Percentiles rank a stretch among this genome's conserved stretches.
These are phyloP conservation scores for Paralvinella palmiformis DNA, from an alignment of 1,140 invertebrate species.

Conservation along the genomic window DNA sequence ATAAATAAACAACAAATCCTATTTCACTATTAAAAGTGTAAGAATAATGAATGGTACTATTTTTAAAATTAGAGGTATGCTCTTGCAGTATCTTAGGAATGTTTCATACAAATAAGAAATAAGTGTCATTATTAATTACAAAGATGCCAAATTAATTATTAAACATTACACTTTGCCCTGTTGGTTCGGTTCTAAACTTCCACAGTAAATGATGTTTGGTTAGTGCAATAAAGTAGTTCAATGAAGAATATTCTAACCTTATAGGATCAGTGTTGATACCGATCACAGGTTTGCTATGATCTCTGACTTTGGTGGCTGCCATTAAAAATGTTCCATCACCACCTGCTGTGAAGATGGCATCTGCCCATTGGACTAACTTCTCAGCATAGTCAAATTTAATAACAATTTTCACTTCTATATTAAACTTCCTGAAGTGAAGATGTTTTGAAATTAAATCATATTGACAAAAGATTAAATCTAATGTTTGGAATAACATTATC, in stretches of 20 bases:
- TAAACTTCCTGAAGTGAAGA: conserved; percentile 47
- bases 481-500: no score
- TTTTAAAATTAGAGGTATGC: neutral
- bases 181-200: no score
- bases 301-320: conserved; percentile 75
- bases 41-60: neutral
- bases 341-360: conserved; percentile 88
- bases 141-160: no score
- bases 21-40: conserved; percentile 3
- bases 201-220: no score
- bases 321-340: conserved; percentile 97
- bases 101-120: no score
- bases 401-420: conserved; percentile 74
- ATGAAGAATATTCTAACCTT: conserved; percentile 37
- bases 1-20: conserved; percentile 16
- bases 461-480: no score
- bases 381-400: conserved; percentile 65
- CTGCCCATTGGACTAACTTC: conserved; percentile 82
- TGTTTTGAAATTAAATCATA: no score
- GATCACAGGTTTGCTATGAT: conserved; percentile 77
- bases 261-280: conserved; percentile 97
- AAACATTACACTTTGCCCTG: no score
- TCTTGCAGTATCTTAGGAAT: neutral
- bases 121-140: no score
- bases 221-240: neutral